Conservation (phyloP, 2,113 vertebrate species). For the Ammodytes marinus region DNA sequence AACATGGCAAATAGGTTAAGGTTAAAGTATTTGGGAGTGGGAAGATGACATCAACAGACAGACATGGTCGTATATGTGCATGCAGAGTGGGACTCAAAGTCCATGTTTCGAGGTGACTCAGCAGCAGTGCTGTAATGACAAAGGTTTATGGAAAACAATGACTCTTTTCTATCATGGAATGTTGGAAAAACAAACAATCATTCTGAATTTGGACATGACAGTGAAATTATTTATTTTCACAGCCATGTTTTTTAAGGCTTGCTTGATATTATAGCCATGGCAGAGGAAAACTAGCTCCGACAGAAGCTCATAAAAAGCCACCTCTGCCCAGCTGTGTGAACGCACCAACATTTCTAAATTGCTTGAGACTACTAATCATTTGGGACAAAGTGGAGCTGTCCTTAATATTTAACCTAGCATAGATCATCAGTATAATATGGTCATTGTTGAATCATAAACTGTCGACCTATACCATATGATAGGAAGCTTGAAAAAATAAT, state of each 20-base stretch:
- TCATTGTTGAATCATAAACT: background rate
- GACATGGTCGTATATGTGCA: background rate
- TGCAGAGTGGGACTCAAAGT: background rate
- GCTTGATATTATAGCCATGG: background rate
- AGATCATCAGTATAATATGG: background rate
- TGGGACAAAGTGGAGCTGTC: background rate
- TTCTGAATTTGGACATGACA: background rate
- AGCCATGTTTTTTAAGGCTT: background rate
- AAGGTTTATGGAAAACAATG: background rate
- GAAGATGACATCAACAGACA: background rate
- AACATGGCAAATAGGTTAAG: background rate
- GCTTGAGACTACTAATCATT: background rate
- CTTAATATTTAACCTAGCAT: background rate
- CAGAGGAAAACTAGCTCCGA: background rate
- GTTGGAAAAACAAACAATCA: background rate
- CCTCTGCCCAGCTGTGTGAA: background rate
- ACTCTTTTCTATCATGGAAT: background rate
- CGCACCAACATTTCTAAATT: background rate
- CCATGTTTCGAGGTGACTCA: slow-evolving; percentile 38
- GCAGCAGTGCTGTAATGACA: slow-evolving; percentile 43
- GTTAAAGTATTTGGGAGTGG: background rate
- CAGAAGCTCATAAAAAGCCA: background rate
- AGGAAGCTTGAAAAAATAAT: background rate
- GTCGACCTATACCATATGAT: background rate
- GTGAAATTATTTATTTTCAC: slow-evolving; percentile 12